Conservation (phyloP, 2,797 vertebrate genomes). For the Ficedula albicollis region DNA sequence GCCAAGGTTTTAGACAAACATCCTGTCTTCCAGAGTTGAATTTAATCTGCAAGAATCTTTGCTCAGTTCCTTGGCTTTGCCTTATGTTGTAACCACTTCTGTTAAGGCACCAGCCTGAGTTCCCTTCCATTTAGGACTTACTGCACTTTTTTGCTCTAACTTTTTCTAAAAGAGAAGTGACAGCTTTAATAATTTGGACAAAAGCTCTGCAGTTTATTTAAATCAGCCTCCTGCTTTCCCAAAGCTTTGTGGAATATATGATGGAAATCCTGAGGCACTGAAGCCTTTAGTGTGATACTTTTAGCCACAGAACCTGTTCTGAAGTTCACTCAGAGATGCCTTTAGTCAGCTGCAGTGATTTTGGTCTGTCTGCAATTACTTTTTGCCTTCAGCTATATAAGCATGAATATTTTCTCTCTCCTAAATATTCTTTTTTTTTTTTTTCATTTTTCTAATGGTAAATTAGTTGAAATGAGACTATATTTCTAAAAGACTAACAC, state of each 20-base stretch:
- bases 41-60: conserved; percentile 11
- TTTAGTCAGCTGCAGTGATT: background rate
- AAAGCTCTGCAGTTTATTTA: background rate
- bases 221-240: background rate
- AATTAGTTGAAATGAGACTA: background rate
- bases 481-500: background rate
- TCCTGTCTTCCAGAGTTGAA: conserved; percentile 36
- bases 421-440: background rate
- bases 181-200: background rate
- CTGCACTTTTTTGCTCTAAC: background rate
- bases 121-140: background rate
- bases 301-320: background rate
- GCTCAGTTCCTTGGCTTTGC: background rate
- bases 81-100: background rate
- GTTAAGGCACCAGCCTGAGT: background rate
- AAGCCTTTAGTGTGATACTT: background rate
- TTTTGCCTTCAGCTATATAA: conserved; percentile 7
- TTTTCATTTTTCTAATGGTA: background rate
- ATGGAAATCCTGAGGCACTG: background rate
- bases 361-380: background rate
- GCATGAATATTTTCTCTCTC: background rate
- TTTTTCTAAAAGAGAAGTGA: background rate
- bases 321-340: background rate
- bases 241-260: background rate
- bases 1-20: conserved; percentile 50